Evolutionary conservation across 1,140 invertebrate species (phyloP).

Genomic region (Nymphalis io): DNA sequence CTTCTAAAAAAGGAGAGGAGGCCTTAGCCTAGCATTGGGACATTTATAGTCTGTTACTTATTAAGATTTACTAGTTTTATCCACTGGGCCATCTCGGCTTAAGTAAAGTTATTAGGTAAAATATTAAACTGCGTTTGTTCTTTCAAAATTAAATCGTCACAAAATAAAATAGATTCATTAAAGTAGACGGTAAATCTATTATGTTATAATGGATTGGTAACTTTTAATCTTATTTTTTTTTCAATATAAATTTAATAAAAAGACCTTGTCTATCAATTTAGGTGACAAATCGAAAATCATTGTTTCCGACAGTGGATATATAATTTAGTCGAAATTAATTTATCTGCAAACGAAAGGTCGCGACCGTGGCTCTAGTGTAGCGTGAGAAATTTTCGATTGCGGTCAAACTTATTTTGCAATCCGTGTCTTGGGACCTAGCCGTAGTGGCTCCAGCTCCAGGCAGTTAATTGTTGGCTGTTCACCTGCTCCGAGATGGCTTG

Average conservation of each 20-base stretch:
- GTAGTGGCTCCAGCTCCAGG: conserved; percentile 34
- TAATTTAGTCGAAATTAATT: conserved; percentile 10
- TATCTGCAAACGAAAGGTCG: conserved; percentile 37
- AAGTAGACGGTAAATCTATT: too few species aligned
- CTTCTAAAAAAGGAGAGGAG: too few species aligned
- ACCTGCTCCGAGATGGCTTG: conserved; percentile 41
- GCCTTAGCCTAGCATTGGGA: too few species aligned
- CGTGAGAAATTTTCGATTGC: conserved; percentile 63
- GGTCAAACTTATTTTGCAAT: conserved; percentile 52
- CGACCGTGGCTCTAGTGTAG: conserved; percentile 45
- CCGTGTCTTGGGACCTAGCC: conserved; percentile 43
- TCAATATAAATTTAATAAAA: conserved; percentile 5
- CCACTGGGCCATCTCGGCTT: too few species aligned
- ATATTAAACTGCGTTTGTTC: too few species aligned
- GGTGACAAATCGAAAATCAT: conserved; percentile 1
- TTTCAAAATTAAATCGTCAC: too few species aligned
- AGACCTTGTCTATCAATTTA: conserved; percentile 1
- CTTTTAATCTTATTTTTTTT: neutral
- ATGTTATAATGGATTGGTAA: too few species aligned
- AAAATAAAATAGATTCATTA: too few species aligned
- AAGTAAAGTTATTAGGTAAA: too few species aligned
- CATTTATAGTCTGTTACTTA: too few species aligned
- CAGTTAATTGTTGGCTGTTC: conserved; percentile 38
- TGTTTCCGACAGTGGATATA: conserved; percentile 5
- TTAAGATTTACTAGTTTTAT: too few species aligned